Evolutionary conservation across 1,140 invertebrate species (phyloP).

Genomic region (Archegozetes longisetosus): DNA sequence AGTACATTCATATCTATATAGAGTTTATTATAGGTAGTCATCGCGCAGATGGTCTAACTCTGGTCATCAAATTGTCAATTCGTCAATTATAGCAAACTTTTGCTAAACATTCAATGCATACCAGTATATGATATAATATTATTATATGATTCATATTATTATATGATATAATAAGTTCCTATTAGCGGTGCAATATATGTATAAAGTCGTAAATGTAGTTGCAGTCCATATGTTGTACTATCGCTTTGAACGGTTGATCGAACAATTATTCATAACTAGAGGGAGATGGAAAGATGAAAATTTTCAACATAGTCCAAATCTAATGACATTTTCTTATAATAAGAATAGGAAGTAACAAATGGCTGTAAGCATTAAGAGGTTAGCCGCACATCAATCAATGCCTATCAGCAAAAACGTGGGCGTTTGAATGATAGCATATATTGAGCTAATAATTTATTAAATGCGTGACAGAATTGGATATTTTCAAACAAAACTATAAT

Average conservation of each 20-base stretch:
- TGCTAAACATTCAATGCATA: too few relatives aligned
- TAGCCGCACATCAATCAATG: not conserved
- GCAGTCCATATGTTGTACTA: not conserved
- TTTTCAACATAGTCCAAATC: not conserved
- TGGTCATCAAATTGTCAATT: not conserved
- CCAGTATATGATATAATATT: too few relatives aligned
- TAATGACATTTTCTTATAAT: not conserved
- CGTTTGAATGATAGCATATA: not conserved
- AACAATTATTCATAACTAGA: not conserved
- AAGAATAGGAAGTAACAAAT: not conserved
- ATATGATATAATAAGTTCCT: not conserved
- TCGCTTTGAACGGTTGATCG: not conserved
- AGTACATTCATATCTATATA: not conserved
- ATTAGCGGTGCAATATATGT: not conserved
- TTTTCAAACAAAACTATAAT: too few relatives aligned
- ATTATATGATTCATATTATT: too few relatives aligned
- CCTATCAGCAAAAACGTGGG: not conserved
- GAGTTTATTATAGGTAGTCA: not conserved
- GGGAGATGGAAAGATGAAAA: too few relatives aligned
- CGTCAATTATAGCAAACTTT: too few relatives aligned
- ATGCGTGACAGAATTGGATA: not conserved
- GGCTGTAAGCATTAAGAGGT: not conserved
- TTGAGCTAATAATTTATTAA: not conserved
- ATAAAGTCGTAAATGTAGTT: not conserved
- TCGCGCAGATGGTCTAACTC: not conserved